phyloP scores from a whole-genome alignment of 30 jellyfish, hydroid and myxozoan species.

The Aurelia sp. region DNA sequence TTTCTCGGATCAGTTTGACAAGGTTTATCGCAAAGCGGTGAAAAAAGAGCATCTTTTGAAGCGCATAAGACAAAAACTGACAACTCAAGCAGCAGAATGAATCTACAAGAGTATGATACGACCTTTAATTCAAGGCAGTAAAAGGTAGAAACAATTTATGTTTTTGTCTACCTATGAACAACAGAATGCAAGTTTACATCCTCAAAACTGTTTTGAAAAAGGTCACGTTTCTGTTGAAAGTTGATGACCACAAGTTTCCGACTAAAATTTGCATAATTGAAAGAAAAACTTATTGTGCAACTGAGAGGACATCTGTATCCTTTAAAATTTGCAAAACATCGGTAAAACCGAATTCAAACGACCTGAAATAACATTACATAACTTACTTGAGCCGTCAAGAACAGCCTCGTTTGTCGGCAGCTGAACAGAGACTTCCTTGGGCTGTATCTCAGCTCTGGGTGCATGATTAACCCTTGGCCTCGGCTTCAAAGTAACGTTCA shows the following conservation, averaged over 20 bases:
- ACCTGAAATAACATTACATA: too few species aligned
- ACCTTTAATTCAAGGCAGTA: slow-evolving; percentile 25
- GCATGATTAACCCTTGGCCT: slow-evolving; percentile 91
- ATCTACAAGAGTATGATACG: slow-evolving; percentile 35
- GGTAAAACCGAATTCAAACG: too few species aligned
- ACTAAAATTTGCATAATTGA: too few species aligned
- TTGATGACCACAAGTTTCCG: too few species aligned
- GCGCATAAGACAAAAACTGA: background rate
- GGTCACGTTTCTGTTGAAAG: too few species aligned
- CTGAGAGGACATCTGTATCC: too few species aligned
- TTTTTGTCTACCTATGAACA: too few species aligned
- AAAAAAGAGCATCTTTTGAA: slow-evolving; percentile 36
- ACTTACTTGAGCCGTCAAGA: slow-evolving; percentile 95
- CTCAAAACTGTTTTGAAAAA: too few species aligned
- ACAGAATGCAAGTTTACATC: too few species aligned
- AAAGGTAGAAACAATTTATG: too few species aligned
- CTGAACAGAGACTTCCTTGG: slow-evolving; percentile 91
- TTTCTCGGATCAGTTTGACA: background rate
- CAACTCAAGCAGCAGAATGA: slow-evolving; percentile 41
- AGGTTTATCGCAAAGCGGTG: slow-evolving; percentile 28
- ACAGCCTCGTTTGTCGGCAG: slow-evolving; percentile 91
- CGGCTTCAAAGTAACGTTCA: slow-evolving; percentile 90
- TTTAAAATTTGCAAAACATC: too few species aligned
- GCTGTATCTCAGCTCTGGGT: slow-evolving; percentile 96
- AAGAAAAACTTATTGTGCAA: too few species aligned